phyloP scores from a whole-genome alignment of 2,113 vertebrate species.

The Dromaius novaehollandiae region DNA sequence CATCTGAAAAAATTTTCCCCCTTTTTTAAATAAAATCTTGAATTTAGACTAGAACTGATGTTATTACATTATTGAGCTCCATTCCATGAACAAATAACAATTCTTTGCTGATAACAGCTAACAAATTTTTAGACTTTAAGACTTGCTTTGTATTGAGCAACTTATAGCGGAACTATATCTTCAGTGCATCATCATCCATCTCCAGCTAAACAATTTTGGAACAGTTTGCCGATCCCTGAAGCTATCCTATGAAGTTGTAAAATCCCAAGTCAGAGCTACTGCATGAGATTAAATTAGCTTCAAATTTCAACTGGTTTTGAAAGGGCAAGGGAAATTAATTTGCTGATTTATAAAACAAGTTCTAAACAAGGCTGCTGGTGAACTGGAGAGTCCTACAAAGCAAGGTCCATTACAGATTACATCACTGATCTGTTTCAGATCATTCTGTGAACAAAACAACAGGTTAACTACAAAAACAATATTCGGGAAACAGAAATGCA shows the following conservation, averaged over 20 bases:
- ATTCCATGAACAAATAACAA: neutral
- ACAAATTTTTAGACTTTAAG: neutral
- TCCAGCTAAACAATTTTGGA: neutral
- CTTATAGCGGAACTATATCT: neutral
- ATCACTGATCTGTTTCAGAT: neutral
- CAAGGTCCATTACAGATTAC: neutral
- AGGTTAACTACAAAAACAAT: neutral
- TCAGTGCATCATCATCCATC: neutral
- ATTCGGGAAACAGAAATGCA: neutral
- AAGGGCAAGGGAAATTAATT: neutral
- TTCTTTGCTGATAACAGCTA: neutral
- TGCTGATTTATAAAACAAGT: neutral
- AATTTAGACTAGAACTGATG: neutral
- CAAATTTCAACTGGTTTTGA: neutral
- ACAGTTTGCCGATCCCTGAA: neutral
- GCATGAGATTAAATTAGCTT: neutral
- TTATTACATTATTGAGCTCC: neutral
- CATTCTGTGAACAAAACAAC: slow-evolving; percentile 23
- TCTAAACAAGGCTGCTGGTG: neutral
- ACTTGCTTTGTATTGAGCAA: neutral
- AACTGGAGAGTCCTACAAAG: neutral
- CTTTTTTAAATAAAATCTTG: neutral
- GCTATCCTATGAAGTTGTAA: neutral
- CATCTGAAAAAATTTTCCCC: neutral
- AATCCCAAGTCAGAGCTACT: neutral